Evolutionary conservation across 2,797 vertebrate genomes (phyloP).

Genomic region (Peromyscus eremicus): DNA sequence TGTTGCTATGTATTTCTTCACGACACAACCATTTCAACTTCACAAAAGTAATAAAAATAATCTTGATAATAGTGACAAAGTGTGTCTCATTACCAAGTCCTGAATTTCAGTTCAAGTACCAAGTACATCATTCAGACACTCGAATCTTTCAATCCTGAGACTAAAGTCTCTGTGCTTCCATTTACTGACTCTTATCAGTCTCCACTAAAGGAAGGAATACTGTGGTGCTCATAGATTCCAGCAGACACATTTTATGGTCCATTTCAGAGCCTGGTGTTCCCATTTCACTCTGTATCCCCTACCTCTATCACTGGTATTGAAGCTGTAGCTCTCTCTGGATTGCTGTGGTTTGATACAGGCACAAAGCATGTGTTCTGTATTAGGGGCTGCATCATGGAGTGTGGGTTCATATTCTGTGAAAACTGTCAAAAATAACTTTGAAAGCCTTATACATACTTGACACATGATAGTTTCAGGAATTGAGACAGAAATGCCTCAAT

Average conservation of each 20-base stretch:
- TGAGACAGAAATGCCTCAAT: background rate
- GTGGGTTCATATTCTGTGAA: background rate
- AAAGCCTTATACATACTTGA: background rate
- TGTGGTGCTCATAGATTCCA: background rate
- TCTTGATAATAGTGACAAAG: conserved; percentile 36
- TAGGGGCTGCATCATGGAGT: background rate
- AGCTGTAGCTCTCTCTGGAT: background rate
- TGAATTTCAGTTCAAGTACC: background rate
- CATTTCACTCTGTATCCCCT: background rate
- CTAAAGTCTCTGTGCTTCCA: background rate
- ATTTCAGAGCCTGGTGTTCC: background rate
- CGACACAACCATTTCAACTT: conserved; percentile 29
- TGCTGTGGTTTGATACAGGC: background rate
- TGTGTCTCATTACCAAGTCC: background rate
- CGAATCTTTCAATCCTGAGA: background rate
- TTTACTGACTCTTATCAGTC: background rate
- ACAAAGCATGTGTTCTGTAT: background rate
- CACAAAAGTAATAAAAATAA: conserved; percentile 14
- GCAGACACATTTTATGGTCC: background rate
- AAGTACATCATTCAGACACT: background rate
- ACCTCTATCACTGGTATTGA: background rate
- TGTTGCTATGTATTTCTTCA: background rate
- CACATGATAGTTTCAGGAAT: background rate
- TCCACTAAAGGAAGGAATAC: background rate
- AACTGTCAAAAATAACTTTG: background rate